Percentiles rank a stretch among this genome's conserved stretches.
Conservation (phyloP, 2,888 invertebrate species). For the Cantharis lateralis region DNA sequence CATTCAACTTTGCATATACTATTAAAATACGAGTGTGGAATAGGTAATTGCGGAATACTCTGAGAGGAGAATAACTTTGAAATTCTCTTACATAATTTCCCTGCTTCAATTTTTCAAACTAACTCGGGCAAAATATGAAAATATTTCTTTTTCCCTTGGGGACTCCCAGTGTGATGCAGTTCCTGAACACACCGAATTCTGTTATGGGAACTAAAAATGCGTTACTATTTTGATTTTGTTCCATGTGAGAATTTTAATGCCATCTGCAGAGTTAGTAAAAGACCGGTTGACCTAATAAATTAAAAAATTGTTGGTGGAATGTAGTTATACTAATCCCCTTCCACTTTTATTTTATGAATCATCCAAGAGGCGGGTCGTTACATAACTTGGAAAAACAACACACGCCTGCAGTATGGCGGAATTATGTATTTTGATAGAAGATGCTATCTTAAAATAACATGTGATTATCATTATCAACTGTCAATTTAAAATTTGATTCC, state of each 20-base stretch:
- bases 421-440: constrained; percentile 1
- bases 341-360: constrained; percentile 43
- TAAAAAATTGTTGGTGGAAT: constrained; percentile 28
- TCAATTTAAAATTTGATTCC: neutral
- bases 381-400: constrained; percentile 46
- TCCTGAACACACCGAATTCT: neutral
- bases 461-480: neutral
- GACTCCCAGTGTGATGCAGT: neutral
- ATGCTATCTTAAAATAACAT: neutral
- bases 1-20: no score
- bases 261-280: neutral
- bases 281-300: constrained; percentile 11
- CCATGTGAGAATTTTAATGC: neutral
- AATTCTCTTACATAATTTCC: neutral
- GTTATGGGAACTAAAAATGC: neutral
- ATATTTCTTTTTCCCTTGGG: neutral
- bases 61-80: neutral
- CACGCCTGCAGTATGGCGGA: constrained; percentile 53
- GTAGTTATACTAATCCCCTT: constrained; percentile 28
- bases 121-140: no score
- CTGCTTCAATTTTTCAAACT: neutral
- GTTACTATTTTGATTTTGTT: neutral
- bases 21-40: no score
- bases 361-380: constrained; percentile 47
- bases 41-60: no score